Evolutionary conservation across 2,797 vertebrate genomes (phyloP).

Genomic region (Ptychadena robeensis): DNA sequence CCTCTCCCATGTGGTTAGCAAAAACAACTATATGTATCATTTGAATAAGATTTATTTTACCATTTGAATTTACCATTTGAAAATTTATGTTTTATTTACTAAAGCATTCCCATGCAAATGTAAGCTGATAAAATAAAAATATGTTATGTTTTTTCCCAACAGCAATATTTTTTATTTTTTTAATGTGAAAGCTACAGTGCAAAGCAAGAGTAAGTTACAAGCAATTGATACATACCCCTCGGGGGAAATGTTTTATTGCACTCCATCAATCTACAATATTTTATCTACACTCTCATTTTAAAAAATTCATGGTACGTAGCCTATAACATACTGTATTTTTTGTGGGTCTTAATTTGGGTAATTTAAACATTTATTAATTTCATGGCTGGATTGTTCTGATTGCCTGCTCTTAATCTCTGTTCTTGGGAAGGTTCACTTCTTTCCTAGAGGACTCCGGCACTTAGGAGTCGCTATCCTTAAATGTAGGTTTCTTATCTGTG

Average conservation of each 20-base stretch:
- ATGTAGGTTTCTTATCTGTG: conserved; percentile 26
- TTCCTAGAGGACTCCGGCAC: conserved; percentile 41
- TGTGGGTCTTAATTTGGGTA: conserved; percentile 60
- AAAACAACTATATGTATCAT: too few species aligned
- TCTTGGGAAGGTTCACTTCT: conserved; percentile 55
- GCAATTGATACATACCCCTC: conserved; percentile 50
- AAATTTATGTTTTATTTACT: too few species aligned
- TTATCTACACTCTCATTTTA: conserved; percentile 57
- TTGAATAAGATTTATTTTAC: too few species aligned
- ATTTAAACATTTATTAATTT: conserved; percentile 63
- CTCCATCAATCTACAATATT: conserved; percentile 55
- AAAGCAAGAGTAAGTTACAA: conserved; percentile 30
- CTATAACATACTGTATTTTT: conserved; percentile 59
- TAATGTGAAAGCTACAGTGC: conserved; percentile 37
- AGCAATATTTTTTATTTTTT: conserved; percentile 57
- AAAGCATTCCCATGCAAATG: background rate
- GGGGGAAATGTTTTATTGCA: conserved; percentile 53
- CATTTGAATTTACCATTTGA: too few species aligned
- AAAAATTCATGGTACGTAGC: conserved; percentile 56
- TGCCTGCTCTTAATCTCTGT: conserved; percentile 57
- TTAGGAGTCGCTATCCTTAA: conserved; percentile 13
- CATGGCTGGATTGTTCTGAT: conserved; percentile 60
- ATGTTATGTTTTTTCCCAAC: conserved; percentile 62
- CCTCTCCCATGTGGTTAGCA: too few species aligned
- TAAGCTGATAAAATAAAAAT: background rate